Base-by-base conservation (phyloP, 1,140 invertebrate species). In the Drosophila sp. region DNA sequence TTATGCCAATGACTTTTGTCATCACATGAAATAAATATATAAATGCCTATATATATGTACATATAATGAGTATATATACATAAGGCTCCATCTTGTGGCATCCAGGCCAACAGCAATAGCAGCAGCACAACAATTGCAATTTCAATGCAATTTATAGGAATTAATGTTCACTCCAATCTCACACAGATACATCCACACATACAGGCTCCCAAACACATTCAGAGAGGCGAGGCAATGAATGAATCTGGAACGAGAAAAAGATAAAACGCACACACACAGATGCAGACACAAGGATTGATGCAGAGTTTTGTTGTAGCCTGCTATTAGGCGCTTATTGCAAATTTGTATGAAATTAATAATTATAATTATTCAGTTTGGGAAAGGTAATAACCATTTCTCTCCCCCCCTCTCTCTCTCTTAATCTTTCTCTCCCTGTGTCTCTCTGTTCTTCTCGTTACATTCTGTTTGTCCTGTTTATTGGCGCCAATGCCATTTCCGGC, bases 271-370 rank as follows among this genome's bases (percentile, higher is more conserved):
- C 30, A 23, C 27, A 33, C 23, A 44, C 23, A 23, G 27, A 57
- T 8, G 23, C 27, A 61, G 4, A 61, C 11, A 56, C 17, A 44
- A 38, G 5, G 55, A 7, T 57, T 35, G 32, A 30, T 29, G n/a
- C 17, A 58, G 38, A 25, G 17, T 58, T 58, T 50, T 17, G 44
- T 25, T 58, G 32, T 57, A 3, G 55, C 2, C 32, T 32, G 55
- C 27, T 32, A 57, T 23, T 57, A 23, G 56, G 56, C 56, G 32
- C 56, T 35, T 23, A 35, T 23, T 25, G 33, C 32, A 38, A 58
- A 58, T 58, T 58, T 58, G 30, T 58, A 17, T 33, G 32, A 58
- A 58, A 35, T 58, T 58, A 58, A 58, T 58, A 58, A 58, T 58
- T 25, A 58, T 58, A 50, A 50, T 50, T 50, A 50, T 50, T 8